Evolutionary conservation across 1,140 invertebrate species (phyloP).

Genomic region (Vanessa tameamea): DNA sequence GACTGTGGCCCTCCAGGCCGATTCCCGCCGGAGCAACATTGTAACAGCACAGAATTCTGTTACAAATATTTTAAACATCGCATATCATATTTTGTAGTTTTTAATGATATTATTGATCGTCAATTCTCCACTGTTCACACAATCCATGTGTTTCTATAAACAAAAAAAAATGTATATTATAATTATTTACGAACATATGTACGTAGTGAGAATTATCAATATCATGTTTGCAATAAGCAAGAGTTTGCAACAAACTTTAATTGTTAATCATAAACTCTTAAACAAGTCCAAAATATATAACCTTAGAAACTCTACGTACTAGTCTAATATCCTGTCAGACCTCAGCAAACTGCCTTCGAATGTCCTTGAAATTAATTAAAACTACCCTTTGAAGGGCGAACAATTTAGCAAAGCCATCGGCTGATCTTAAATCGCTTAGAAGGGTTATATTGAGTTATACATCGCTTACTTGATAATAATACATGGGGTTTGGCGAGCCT

Average conservation of each 20-base stretch:
- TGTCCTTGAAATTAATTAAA: conserved; percentile 59
- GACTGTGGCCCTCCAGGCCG: no score
- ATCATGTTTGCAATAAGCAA: neutral
- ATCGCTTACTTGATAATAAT: conserved; percentile 59
- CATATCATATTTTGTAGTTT: no score
- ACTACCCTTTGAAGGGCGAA: conserved; percentile 50
- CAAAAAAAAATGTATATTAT: no score
- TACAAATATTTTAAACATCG: no score
- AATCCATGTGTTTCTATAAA: neutral
- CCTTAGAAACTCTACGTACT: neutral
- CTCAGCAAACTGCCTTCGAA: conserved; percentile 33
- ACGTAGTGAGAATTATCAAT: neutral
- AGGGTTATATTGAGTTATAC: conserved; percentile 60
- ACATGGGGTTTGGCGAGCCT: conserved; percentile 42
- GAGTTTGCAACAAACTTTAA: conserved; percentile 13
- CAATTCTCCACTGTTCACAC: neutral
- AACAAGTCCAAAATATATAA: neutral
- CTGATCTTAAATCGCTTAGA: conserved; percentile 63
- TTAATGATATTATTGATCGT: no score
- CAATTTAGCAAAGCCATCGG: conserved; percentile 55
- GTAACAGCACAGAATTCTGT: no score
- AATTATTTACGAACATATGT: neutral
- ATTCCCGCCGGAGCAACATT: no score
- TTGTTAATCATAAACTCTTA: conserved; percentile 28
- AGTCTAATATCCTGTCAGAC: conserved; percentile 28